phyloP scores from a whole-genome alignment of 1,140 invertebrate genomes.

The Heterodera carotae region DNA sequence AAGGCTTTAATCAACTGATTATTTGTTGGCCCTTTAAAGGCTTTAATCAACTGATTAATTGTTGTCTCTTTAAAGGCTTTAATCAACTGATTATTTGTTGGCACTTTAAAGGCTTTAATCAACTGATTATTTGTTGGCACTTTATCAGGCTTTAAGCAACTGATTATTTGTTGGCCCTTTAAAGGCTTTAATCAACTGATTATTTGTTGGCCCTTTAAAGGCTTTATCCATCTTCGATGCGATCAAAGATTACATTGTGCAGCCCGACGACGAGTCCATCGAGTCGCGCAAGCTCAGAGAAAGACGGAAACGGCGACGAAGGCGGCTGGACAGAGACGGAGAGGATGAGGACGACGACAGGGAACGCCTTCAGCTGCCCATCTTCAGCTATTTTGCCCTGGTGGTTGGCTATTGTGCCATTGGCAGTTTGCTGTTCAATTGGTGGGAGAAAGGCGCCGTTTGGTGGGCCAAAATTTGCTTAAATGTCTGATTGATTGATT shows the following conservation, averaged over 20 bases:
- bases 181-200: no score
- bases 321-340: conserved; percentile 43
- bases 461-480: conserved; percentile 43
- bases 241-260: conserved; percentile 56
- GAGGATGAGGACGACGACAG: conserved; percentile 61
- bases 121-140: no score
- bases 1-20: no score
- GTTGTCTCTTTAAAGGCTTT: no score
- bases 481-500: not conserved
- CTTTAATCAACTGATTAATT: no score
- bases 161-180: no score
- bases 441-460: conserved; percentile 58
- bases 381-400: conserved; percentile 62
- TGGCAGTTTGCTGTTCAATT: conserved; percentile 64
- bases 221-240: conserved; percentile 39
- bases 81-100: no score
- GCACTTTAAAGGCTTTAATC: no score
- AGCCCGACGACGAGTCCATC: conserved; percentile 62
- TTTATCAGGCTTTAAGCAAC: no score
- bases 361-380: conserved; percentile 62
- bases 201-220: not conserved
- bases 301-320: conserved; percentile 42
- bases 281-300: conserved; percentile 58
- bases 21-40: no score
- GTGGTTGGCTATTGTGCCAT: conserved; percentile 64